Percentiles rank a stretch among this genome's conserved stretches.
These are phyloP conservation scores for Intellagama lesueurii DNA, from an alignment of 2,797 vertebrate species.

Conservation along the genomic window DNA sequence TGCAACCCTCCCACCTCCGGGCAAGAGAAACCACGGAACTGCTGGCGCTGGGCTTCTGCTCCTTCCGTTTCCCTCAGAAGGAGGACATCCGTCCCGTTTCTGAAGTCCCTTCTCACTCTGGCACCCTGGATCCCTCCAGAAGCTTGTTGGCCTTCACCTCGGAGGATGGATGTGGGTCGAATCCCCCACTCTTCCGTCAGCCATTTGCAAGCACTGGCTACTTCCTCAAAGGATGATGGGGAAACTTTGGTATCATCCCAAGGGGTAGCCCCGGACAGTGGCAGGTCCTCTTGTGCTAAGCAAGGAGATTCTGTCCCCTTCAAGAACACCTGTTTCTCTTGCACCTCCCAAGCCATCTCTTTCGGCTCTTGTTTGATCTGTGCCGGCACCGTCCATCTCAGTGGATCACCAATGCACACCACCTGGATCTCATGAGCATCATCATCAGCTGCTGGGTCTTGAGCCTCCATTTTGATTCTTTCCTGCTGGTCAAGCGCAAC, in stretches of 20 bases:
- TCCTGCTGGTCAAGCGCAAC: background rate
- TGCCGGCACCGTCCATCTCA: background rate
- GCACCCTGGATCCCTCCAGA: too few relatives aligned
- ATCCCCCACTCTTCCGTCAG: background rate
- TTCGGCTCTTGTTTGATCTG: background rate
- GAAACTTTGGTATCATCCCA: background rate
- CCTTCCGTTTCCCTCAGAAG: background rate
- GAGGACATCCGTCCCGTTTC: too few relatives aligned
- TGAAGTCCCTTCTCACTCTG: too few relatives aligned
- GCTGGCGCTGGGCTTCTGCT: background rate
- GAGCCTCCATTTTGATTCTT: background rate
- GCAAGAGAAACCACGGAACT: background rate
- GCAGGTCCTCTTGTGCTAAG: background rate
- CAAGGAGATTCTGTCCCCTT: background rate
- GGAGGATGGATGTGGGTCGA: background rate
- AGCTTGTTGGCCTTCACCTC: background rate
- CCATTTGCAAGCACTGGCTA: background rate
- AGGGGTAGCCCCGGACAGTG: background rate
- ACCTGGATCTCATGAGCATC: background rate
- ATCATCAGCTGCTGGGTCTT: background rate
- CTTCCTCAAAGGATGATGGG: background rate
- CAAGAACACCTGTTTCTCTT: background rate
- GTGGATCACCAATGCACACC: background rate
- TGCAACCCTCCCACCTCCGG: background rate
- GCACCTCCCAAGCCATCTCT: background rate